Conservation (phyloP, 2,113 vertebrate genomes). For the Nothoprocta perdicaria region DNA sequence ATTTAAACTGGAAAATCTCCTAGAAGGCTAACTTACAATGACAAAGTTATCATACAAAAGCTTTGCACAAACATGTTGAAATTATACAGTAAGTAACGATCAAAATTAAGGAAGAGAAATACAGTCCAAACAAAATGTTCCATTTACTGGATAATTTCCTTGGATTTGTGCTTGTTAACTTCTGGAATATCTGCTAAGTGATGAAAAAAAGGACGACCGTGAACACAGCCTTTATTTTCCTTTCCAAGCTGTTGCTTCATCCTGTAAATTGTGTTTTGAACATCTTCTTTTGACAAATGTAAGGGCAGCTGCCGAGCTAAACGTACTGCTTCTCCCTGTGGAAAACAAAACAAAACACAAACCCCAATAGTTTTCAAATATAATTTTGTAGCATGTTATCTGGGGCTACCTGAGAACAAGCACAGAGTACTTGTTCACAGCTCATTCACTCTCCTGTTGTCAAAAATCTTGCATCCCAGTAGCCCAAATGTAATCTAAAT, state of each 20-base stretch:
- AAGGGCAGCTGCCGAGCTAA: constrained; percentile 88
- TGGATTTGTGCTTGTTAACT: constrained; percentile 66
- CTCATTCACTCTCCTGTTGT: background rate
- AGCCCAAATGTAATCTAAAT: background rate
- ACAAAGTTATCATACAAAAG: background rate
- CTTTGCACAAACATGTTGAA: constrained; percentile 30
- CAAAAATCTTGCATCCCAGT: background rate
- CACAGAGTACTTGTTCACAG: background rate
- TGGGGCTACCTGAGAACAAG: background rate
- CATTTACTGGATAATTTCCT: constrained; percentile 62
- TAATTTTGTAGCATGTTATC: background rate
- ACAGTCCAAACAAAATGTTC: constrained; percentile 53
- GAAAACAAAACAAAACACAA: constrained; percentile 34
- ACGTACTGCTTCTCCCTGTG: constrained; percentile 93
- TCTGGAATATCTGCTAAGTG: constrained; percentile 85
- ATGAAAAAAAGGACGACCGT: constrained; percentile 90
- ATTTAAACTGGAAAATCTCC: background rate
- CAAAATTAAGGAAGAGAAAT: constrained; percentile 47
- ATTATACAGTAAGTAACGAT: constrained; percentile 18
- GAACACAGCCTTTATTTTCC: constrained; percentile 85
- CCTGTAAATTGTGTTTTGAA: constrained; percentile 82
- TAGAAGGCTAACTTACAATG: background rate
- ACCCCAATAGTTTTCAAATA: background rate
- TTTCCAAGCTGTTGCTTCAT: constrained; percentile 86
- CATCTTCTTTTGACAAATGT: constrained; percentile 85